Evolutionary conservation across 2,797 vertebrate species (phyloP).

Genomic region (Pseudotriccus pelzelni): DNA sequence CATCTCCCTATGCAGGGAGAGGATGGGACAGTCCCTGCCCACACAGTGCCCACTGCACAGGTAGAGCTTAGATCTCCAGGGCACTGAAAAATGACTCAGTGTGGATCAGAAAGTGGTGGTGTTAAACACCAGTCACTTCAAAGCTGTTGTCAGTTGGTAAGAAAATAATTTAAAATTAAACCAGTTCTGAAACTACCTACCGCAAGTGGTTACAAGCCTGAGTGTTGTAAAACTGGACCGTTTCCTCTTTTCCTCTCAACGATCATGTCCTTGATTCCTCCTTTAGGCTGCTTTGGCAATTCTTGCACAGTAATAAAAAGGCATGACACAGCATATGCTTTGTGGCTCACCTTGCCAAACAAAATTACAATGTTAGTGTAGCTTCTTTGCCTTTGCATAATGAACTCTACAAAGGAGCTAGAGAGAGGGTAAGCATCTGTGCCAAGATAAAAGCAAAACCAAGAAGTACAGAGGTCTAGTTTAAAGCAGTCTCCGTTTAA

Average conservation of each 20-base stretch:
- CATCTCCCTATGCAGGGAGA: not conserved
- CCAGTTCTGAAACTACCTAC: conserved; percentile 39
- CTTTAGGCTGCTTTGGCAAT: conserved; percentile 67
- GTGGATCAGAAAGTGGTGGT: not conserved
- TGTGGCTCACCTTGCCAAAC: conserved; percentile 43
- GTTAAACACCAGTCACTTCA: not conserved
- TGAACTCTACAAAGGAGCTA: conserved; percentile 46
- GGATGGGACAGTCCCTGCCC: not conserved
- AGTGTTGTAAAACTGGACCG: conserved; percentile 53
- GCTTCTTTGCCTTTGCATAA: conserved; percentile 61
- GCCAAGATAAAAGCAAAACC: conserved; percentile 49
- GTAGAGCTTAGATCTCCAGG: not conserved
- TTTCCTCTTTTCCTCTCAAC: conserved; percentile 67
- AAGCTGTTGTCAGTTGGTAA: conserved; percentile 16
- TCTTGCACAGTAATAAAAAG: conserved; percentile 59
- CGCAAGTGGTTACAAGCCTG: conserved; percentile 25
- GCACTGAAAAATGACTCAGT: not conserved
- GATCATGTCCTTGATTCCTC: conserved; percentile 62
- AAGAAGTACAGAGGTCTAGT: conserved; percentile 48
- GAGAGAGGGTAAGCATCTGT: conserved; percentile 17
- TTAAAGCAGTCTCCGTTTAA: conserved; percentile 21
- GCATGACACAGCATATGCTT: conserved; percentile 67
- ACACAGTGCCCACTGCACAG: fast-evolving
- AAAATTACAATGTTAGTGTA: conserved; percentile 51
- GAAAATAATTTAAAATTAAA: conserved; percentile 59